A percentile compares a stretch with the other conserved stretches of the same genome.
Conservation (phyloP, 2,888 invertebrate genomes). For the Diogma glabrata region DNA sequence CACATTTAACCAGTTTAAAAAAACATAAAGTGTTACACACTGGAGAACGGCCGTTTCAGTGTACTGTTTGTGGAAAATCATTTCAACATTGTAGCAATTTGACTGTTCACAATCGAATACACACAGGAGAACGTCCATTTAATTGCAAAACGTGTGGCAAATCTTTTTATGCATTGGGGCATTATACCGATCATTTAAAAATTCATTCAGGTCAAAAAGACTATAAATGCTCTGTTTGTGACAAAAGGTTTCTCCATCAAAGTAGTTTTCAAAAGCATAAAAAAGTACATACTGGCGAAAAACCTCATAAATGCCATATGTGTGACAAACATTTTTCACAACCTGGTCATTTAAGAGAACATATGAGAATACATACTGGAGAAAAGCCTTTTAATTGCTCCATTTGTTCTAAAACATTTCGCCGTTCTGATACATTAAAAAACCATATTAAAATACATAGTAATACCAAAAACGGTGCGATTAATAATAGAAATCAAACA, state of each 20-base stretch:
- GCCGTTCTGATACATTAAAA: conserved; percentile 12
- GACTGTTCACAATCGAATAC: conserved; percentile 13
- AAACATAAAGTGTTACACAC: conserved; percentile 13
- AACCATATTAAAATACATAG: conserved; percentile 12
- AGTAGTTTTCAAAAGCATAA: conserved; percentile 15
- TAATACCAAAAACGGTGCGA: too few species aligned
- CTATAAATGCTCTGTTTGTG: conserved; percentile 13
- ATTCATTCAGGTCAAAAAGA: conserved; percentile 13
- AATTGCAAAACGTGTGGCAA: conserved; percentile 14
- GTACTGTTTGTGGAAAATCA: conserved; percentile 15
- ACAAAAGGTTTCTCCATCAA: conserved; percentile 13
- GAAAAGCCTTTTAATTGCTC: conserved; percentile 15
- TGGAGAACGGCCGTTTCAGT: conserved; percentile 13
- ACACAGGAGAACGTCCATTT: conserved; percentile 14
- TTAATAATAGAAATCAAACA: too few species aligned
- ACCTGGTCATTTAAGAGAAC: conserved; percentile 12
- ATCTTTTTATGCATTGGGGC: conserved; percentile 13
- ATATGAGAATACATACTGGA: conserved; percentile 13
- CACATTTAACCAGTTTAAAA: conserved; percentile 12
- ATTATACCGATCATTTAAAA: conserved; percentile 14
- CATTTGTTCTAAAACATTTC: conserved; percentile 15
- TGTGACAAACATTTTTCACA: conserved; percentile 14
- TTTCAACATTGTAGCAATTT: conserved; percentile 15
- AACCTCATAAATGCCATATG: conserved; percentile 10
- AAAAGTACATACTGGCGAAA: conserved; percentile 13